Base-by-base conservation (phyloP, 2,113 vertebrate species). In the Odontophorus gujanensis region DNA sequence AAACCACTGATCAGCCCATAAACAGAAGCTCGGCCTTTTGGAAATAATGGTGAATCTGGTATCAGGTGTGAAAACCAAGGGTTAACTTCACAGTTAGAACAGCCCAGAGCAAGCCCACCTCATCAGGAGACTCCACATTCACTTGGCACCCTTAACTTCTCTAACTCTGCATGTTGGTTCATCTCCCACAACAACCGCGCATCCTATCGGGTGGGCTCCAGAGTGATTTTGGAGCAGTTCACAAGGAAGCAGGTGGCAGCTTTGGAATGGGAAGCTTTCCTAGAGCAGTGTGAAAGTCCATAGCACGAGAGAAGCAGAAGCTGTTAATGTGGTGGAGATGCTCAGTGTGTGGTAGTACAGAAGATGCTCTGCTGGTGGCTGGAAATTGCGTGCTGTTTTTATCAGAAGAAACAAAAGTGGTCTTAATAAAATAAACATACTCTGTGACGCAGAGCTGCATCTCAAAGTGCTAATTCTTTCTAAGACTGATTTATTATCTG, bases 401-500 rank as follows among this genome's bases (percentile, higher is more conserved):
- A 62, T 42, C 51, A 47, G 68, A 94, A 92, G 76, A 85, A 91
- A 78, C 80, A 28, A n/a, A 21, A 47, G 50, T 59, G 75, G 40
- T 24, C 53, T 61, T 38, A 66, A 43, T 43, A 30, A 42, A 61
- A 21, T 61, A 63, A 59, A 43, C 3, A 13, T 68, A 9, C 16
- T 90, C 32, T 58, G 8, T 38, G 73, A 81, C 45, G 51, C 47
- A 92, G 47, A 91, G 85, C 71, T 20, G 25, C 62, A 72, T 84
- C 32, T 67, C 48, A 80, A 89, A 89, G 83, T 63, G 50, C 53
- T 95, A 84, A 93, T 80, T 92, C 75, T 77, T 87, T 74, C 63
- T 87, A n/a, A 85, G 66, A 45, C 62, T 93, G 76, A 89, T 89
- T 81, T 96, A 69, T 86, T 92, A 79, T 96, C 83, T 93, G 61